Conservation (phyloP, 1,140 invertebrate species). For the Eufriesea mexicana region DNA sequence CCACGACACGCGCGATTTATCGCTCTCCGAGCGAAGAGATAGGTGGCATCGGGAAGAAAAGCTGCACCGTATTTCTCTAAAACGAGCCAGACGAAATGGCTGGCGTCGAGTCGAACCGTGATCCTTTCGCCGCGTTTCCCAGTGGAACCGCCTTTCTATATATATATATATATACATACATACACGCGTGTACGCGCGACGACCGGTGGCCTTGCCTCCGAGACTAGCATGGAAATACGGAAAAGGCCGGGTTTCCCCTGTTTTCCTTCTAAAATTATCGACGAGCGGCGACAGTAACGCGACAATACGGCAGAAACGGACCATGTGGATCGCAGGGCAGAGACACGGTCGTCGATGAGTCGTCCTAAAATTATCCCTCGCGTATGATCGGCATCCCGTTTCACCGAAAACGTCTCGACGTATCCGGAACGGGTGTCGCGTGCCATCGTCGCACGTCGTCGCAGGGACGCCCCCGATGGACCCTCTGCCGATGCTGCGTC, state of each 20-base stretch:
- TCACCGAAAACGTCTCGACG: slow-evolving; percentile 42
- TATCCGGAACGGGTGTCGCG: slow-evolving; percentile 47
- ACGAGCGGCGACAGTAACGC: slow-evolving; percentile 66
- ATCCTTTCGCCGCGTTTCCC: neutral
- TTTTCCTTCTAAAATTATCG: slow-evolving; percentile 71
- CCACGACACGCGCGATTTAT: neutral
- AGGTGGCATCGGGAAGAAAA: neutral
- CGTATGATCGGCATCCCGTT: slow-evolving; percentile 41
- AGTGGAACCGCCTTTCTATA: neutral
- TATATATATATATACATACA: neutral
- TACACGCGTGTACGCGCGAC: too few relatives aligned
- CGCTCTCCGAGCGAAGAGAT: neutral
- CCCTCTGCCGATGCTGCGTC: too few relatives aligned
- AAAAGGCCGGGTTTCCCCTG: slow-evolving; percentile 27
- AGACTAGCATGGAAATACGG: slow-evolving; percentile 13
- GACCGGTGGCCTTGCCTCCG: neutral
- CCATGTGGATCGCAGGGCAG: slow-evolving; percentile 67
- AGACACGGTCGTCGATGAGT: slow-evolving; percentile 17
- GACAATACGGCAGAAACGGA: slow-evolving; percentile 50
- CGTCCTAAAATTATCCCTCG: slow-evolving; percentile 61
- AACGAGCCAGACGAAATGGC: neutral
- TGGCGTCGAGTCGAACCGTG: slow-evolving; percentile 8
- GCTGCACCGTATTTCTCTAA: neutral
- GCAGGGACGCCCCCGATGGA: too few relatives aligned
- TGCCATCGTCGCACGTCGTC: slow-evolving; percentile 28